phyloP scores from a whole-genome alignment of 2,888 invertebrate genomes.

The Cheilosia urbana region DNA sequence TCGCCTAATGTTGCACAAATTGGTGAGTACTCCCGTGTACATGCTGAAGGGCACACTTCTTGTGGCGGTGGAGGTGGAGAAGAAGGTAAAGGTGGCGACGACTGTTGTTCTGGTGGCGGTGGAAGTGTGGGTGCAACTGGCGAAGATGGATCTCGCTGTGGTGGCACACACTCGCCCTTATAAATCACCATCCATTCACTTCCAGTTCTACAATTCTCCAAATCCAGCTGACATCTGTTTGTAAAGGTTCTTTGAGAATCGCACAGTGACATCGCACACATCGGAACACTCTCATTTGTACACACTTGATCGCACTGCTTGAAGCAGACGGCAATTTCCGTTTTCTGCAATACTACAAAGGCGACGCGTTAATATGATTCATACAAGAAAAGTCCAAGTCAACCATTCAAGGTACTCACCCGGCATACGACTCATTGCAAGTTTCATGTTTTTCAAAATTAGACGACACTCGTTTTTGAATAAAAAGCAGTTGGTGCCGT shows the following conservation, averaged over 20 bases:
- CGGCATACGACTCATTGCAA: background rate
- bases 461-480: constrained; percentile 55
- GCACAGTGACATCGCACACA: constrained; percentile 33
- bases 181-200: constrained; percentile 50
- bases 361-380: background rate
- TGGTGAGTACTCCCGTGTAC: constrained; percentile 42
- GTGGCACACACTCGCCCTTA: constrained; percentile 40
- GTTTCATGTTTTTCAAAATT: constrained; percentile 32
- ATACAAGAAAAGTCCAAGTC: background rate
- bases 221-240: constrained; percentile 60
- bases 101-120: background rate
- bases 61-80: background rate
- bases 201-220: constrained; percentile 52
- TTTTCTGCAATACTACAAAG: constrained; percentile 25
- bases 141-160: background rate
- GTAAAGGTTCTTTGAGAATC: constrained; percentile 19
- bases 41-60: constrained; percentile 41
- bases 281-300: constrained; percentile 43
- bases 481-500: constrained; percentile 57
- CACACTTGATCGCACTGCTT: constrained; percentile 49
- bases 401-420: constrained; percentile 28
- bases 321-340: constrained; percentile 56
- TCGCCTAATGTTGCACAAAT: constrained; percentile 42
- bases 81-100: background rate
- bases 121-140: background rate